These are phyloP conservation scores for Ceratothoa steindachneri DNA, from an alignment of 2,888 invertebrate species.

Conservation along the genomic window DNA sequence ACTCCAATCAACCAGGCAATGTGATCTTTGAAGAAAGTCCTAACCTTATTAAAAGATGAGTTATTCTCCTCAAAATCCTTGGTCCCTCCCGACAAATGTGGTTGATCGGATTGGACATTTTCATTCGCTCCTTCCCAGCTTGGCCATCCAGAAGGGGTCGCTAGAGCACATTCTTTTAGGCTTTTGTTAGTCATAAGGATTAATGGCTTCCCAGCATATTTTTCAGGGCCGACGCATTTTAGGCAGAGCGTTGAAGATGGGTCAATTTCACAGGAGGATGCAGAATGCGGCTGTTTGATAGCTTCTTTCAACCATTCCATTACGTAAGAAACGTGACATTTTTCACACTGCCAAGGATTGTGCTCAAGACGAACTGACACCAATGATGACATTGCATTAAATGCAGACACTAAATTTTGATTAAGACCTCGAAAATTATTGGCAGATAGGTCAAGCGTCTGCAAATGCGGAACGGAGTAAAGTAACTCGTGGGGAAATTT, in stretches of 20 bases:
- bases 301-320: conserved; percentile 48
- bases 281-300: conserved; percentile 30
- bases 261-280: conserved; percentile 19
- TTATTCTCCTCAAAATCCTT: conserved; percentile 10
- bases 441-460: conserved; percentile 50
- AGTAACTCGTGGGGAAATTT: conserved; percentile 49
- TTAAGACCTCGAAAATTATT: conserved; percentile 50
- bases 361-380: conserved; percentile 47
- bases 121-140: conserved; percentile 26
- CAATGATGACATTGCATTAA: conserved; percentile 45
- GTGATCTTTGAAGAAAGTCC: conserved; percentile 32
- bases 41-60: conserved; percentile 5
- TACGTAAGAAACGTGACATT: conserved; percentile 50
- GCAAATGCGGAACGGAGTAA: conserved; percentile 48
- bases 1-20: conserved; percentile 35
- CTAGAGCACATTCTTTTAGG: conserved; percentile 57
- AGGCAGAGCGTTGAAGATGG: conserved; percentile 52
- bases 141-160: conserved; percentile 53
- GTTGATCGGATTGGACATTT: conserved; percentile 8
- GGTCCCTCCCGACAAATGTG: conserved; percentile 11
- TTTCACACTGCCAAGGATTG: conserved; percentile 51
- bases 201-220: conserved; percentile 57
- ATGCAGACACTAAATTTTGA: conserved; percentile 48
- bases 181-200: conserved; percentile 53
- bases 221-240: conserved; percentile 61